phyloP scores from a whole-genome alignment of 2,888 invertebrate genomes.

The Drosophila diplacantha region DNA sequence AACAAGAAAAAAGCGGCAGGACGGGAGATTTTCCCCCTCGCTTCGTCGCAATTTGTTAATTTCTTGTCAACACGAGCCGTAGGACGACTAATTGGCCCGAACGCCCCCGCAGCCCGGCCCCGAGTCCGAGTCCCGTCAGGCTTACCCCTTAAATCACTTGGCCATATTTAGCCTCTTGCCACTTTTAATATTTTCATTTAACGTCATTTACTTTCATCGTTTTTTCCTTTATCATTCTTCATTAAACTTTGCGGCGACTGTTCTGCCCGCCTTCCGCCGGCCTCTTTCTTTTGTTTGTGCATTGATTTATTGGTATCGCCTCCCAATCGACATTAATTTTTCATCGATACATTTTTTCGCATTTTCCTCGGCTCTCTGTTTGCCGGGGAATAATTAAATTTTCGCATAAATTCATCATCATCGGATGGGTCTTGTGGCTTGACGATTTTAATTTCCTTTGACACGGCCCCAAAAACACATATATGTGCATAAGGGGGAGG shows the following conservation, averaged over 20 bases:
- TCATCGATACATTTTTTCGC: slow-evolving; percentile 50
- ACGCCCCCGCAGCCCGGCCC: slow-evolving; percentile 12
- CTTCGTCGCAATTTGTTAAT: slow-evolving; percentile 61
- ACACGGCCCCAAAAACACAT: slow-evolving; percentile 36
- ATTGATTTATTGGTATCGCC: slow-evolving; percentile 65
- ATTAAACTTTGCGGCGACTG: slow-evolving; percentile 53
- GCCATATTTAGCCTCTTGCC: slow-evolving; percentile 53
- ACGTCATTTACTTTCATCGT: slow-evolving; percentile 50
- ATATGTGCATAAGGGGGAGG: neutral
- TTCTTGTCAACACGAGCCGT: slow-evolving; percentile 59
- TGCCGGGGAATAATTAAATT: slow-evolving; percentile 66
- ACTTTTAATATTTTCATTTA: slow-evolving; percentile 60
- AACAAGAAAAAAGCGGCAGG: neutral
- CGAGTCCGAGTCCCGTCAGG: neutral
- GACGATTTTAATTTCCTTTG: slow-evolving; percentile 65
- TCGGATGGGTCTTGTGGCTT: slow-evolving; percentile 39
- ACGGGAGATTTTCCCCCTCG: neutral
- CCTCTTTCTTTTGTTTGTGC: slow-evolving; percentile 50
- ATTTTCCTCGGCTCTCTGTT: slow-evolving; percentile 43
- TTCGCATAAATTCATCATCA: slow-evolving; percentile 69
- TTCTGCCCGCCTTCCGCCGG: neutral
- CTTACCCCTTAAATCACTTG: slow-evolving; percentile 36
- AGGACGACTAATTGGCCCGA: slow-evolving; percentile 45
- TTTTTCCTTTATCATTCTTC: slow-evolving; percentile 57
- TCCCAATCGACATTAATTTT: slow-evolving; percentile 67